Base-by-base conservation (phyloP, 92 coral and sea anemone species). In the Desmophyllum pertusum region DNA sequence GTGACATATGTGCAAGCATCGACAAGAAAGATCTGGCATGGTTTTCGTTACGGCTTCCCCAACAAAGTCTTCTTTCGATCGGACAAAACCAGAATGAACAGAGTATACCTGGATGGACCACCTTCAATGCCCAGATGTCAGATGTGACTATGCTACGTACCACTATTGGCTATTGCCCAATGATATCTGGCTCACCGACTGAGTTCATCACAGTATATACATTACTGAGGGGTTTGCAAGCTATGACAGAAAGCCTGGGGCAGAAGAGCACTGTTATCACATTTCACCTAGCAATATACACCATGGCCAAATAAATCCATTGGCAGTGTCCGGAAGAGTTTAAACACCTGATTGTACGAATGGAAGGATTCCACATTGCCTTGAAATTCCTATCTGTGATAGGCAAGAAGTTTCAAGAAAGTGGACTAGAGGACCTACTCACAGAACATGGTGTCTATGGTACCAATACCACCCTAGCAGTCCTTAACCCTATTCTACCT, bases 141-240 rank as follows among this genome's bases (percentile, higher is more conserved):
- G 15, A 50, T 19, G 7, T 57, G 45, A 4, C 5, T 9, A 41
- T 79, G 45, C 90, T 87, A 15, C 73, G 70, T 31, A 80, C 77
- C 31, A 48, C 8, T 14, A 66, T 80, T 66, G 84, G 84, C 17
- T 75, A 75, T 73, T 79, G 90, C 43, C 81, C 85, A 29, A 68
- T 68, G 74, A 39, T 68, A 35, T 38, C 33, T 81, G 51, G 85
- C 25, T 46, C 39, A 0, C 33, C 79, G n/a, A 75, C 7, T 10
- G 4, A 89, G 73, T 92, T 62, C 83, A 92, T 89, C 65, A 92
- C 95, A 11, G 80, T 92, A 17, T 85, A 89, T 80, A 77, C 88
- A 18, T 85, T 71, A 31, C 80, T 89, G 5, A 92, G 81, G 70
- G 35, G 62, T n/a, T n/a, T 63, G 38, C 82, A 84, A 46, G 48